These are phyloP conservation scores for Mixornis gularis DNA, from an alignment of 2,113 vertebrate species.

Conservation along the genomic window DNA sequence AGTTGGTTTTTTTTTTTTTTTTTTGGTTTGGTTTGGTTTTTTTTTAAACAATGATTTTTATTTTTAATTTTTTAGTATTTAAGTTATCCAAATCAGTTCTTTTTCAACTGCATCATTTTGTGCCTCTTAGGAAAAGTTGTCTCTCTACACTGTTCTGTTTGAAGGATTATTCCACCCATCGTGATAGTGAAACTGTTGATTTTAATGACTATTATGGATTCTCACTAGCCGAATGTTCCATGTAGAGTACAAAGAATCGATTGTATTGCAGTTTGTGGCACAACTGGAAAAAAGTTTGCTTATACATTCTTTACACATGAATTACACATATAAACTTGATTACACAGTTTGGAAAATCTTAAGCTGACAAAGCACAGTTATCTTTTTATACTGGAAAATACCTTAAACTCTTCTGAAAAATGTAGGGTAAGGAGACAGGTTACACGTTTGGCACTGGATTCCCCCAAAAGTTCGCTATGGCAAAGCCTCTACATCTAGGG, in stretches of 20 bases:
- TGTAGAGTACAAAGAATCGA: neutral
- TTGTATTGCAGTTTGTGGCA: neutral
- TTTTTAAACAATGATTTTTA: neutral
- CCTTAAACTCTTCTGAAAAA: neutral
- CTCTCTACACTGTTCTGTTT: neutral
- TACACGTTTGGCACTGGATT: neutral
- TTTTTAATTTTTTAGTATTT: neutral
- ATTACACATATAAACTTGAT: neutral
- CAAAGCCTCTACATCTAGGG: neutral
- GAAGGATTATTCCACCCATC: neutral
- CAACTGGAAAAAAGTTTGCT: conserved; percentile 24
- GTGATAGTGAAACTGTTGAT: neutral
- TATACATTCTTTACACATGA: neutral
- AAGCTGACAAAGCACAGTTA: conserved; percentile 26
- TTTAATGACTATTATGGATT: neutral
- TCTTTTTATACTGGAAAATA: conserved; percentile 25
- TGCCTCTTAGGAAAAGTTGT: neutral
- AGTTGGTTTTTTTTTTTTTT: neutral
- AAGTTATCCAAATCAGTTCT: neutral
- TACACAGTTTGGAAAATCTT: neutral
- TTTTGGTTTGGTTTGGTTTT: neutral
- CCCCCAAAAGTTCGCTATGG: neutral
- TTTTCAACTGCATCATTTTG: neutral
- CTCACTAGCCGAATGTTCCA: neutral
- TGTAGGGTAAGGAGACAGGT: rapidly evolving